Percentiles rank a stretch among this genome's conserved stretches.
phyloP scores from a whole-genome alignment of 2,797 vertebrate genomes.

The Clangula hyemalis region DNA sequence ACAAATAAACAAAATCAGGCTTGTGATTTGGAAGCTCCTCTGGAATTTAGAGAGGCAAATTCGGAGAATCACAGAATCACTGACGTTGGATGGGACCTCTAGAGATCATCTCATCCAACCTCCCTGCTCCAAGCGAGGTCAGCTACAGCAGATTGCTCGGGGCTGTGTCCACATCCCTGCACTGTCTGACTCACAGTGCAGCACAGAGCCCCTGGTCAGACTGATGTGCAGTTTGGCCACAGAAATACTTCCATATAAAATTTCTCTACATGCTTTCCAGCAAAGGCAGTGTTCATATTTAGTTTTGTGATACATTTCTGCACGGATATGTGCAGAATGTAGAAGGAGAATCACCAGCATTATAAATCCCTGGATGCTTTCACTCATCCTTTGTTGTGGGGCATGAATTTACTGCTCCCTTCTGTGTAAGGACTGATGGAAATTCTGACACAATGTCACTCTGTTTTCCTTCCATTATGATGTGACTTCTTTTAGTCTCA shows the following conservation, averaged over 20 bases:
- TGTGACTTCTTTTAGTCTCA: background rate
- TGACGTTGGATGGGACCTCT: background rate
- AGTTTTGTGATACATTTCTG: background rate
- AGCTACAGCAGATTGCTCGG: background rate
- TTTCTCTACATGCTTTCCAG: background rate
- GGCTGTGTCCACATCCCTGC: background rate
- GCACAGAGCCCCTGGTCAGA: background rate
- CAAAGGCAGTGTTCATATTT: background rate
- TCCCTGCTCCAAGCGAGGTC: background rate
- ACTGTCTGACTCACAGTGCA: background rate
- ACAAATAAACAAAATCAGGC: background rate
- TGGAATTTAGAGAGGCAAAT: background rate
- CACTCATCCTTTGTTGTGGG: background rate
- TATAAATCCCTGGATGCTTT: background rate
- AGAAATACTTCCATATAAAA: background rate
- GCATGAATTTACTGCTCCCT: background rate
- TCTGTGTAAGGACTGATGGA: background rate
- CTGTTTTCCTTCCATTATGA: background rate
- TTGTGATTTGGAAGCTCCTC: background rate
- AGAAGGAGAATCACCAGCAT: background rate
- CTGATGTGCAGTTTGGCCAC: background rate
- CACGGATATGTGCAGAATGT: accelerated
- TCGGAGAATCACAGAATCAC: background rate
- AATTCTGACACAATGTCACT: background rate
- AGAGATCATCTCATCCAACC: background rate